phyloP scores from a whole-genome alignment of 2,888 invertebrate genomes.

The Nephrotoma flavescens region DNA sequence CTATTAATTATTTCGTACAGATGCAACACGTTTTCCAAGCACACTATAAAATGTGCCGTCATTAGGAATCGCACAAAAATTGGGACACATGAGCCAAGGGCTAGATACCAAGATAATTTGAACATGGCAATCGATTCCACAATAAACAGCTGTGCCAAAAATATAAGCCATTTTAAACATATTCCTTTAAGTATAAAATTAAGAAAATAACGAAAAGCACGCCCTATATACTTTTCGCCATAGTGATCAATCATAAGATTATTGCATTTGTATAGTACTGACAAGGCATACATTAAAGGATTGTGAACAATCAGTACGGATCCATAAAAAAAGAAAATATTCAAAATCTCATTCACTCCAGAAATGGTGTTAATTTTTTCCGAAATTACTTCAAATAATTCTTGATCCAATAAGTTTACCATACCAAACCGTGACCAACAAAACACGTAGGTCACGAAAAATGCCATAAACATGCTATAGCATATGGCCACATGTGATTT shows the following conservation, averaged over 20 bases:
- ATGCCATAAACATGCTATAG: not conserved
- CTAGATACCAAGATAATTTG: not conserved
- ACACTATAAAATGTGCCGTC: not conserved
- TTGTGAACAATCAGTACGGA: not conserved
- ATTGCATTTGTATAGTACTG: not conserved
- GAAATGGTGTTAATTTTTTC: not conserved
- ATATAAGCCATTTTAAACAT: not conserved
- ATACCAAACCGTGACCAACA: not conserved
- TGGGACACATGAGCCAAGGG: not conserved
- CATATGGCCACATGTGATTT: not conserved
- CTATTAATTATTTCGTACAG: not conserved
- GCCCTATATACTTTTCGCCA: not conserved
- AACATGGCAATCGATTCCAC: not conserved
- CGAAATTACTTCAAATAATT: not conserved
- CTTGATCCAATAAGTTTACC: not conserved
- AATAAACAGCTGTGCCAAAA: not conserved
- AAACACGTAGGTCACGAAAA: not conserved
- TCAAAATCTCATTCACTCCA: not conserved
- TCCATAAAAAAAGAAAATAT: not conserved
- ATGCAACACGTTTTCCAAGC: not conserved
- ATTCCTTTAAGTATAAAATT: not conserved
- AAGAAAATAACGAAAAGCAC: not conserved
- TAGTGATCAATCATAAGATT: not conserved
- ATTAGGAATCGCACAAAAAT: not conserved
- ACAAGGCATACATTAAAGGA: not conserved